These are phyloP conservation scores for Acleris holmiana DNA, from an alignment of 2,888 invertebrate genomes.

Conservation along the genomic window DNA sequence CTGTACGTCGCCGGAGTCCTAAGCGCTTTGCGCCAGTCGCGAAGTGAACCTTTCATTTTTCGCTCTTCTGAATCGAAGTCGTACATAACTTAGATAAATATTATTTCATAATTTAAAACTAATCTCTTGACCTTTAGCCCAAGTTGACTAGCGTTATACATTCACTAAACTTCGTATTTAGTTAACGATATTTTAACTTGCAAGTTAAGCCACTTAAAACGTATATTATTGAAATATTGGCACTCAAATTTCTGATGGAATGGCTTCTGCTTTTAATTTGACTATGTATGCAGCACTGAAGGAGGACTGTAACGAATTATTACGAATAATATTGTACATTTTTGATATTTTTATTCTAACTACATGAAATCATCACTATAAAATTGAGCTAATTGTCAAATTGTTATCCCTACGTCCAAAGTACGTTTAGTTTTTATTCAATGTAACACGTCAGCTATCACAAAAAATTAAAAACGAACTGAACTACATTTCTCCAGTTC, in stretches of 20 bases:
- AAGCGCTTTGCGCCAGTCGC: constrained; percentile 95
- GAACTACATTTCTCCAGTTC: no score
- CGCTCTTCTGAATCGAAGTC: constrained; percentile 76
- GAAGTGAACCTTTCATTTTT: constrained; percentile 81
- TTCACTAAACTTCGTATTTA: constrained; percentile 27
- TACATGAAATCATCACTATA: constrained; percentile 26
- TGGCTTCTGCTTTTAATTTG: constrained; percentile 38
- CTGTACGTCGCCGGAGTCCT: constrained; percentile 94
- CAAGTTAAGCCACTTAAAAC: constrained; percentile 11
- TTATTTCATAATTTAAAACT: constrained; percentile 57
- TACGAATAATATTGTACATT: constrained; percentile 42
- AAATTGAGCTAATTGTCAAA: constrained; percentile 9
- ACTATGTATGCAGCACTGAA: constrained; percentile 28
- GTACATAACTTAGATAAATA: constrained; percentile 68
- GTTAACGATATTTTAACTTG: constrained; percentile 20
- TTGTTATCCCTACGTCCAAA: constrained; percentile 5
- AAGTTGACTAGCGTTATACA: constrained; percentile 35
- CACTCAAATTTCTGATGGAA: constrained; percentile 26
- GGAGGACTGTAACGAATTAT: constrained; percentile 34
- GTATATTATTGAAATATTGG: constrained; percentile 25
- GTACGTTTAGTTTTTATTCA: no score
- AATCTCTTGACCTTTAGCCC: constrained; percentile 32
- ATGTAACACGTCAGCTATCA: no score
- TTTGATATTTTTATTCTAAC: constrained; percentile 35
- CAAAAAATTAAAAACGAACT: no score